phyloP scores from a whole-genome alignment of 2,888 invertebrate species.

The Leptogaster cylindrica region DNA sequence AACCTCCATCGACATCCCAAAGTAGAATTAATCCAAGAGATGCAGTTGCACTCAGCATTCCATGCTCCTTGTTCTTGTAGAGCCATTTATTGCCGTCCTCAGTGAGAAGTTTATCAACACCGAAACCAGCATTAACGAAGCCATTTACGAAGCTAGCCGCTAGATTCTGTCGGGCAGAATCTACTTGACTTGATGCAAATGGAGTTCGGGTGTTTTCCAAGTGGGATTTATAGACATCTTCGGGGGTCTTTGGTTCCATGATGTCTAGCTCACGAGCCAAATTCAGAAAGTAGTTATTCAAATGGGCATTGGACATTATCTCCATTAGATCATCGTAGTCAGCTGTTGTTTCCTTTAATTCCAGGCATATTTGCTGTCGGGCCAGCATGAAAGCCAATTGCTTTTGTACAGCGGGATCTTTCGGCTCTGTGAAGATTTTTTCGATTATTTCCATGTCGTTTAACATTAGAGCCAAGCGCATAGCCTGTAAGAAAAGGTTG shows the following conservation, averaged over 20 bases:
- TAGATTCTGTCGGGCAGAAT: slow-evolving; percentile 95
- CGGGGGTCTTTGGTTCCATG: slow-evolving; percentile 98
- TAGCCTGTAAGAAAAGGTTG: slow-evolving; percentile 63
- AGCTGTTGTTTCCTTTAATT: slow-evolving; percentile 70
- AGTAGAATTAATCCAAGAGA: slow-evolving; percentile 92
- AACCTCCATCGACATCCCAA: slow-evolving; percentile 98
- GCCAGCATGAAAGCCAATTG: slow-evolving; percentile 97
- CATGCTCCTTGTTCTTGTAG: slow-evolving; percentile 97
- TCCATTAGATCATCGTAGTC: slow-evolving; percentile 81
- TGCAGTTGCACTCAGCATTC: slow-evolving; percentile 97
- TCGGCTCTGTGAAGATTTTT: slow-evolving; percentile 82
- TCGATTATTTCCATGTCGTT: slow-evolving; percentile 81
- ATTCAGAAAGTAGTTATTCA: slow-evolving; percentile 91
- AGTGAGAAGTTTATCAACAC: slow-evolving; percentile 91
- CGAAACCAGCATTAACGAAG: slow-evolving; percentile 98
- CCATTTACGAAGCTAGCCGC: slow-evolving; percentile 99
- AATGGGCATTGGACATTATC: slow-evolving; percentile 91
- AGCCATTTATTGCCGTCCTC: slow-evolving; percentile 87
- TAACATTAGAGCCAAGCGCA: slow-evolving; percentile 89
- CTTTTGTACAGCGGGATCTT: slow-evolving; percentile 82
- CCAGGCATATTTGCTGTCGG: slow-evolving; percentile 89
- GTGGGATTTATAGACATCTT: slow-evolving; percentile 98
- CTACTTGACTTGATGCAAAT: slow-evolving; percentile 78
- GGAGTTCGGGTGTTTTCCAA: slow-evolving; percentile 85
- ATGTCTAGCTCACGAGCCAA: slow-evolving; percentile 97